Base-by-base conservation (phyloP, 2,888 invertebrate species). In the Diploptera punctata region DNA sequence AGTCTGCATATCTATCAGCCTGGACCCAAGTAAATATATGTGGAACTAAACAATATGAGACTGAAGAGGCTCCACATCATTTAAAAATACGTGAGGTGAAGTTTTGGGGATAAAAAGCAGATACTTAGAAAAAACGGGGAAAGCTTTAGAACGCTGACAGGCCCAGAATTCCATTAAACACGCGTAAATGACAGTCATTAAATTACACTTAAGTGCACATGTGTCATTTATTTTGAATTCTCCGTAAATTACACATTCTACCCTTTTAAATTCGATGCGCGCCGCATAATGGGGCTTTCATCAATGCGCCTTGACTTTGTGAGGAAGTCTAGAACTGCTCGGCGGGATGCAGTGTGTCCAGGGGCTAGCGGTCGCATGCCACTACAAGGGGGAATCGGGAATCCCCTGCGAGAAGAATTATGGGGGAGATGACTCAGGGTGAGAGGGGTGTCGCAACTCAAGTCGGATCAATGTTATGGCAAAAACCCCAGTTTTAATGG, bases 371-470 rank as follows among this genome's bases (percentile, higher is more conserved):
- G n/a, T 29, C 57, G n/a, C 31, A 52, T 52, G 29, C 57, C 24
- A 24, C 29, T 7, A 57, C 31, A 29, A n/a, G 57, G 57, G 57
- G 57, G 26, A 52, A 9, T 3, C 24, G 57, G 29, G 29, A 29
- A 16, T 29, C 29, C 29, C 57, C 57, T 19, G 21, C 44, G 21
- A 33, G 47, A 18, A 33, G 47, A 65, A 65, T 65, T 65, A 65
- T 65, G 65, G 47, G 65, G 47, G 44, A 65, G 65, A 65, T 65
- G 65, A 65, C 44, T 65, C 65, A 65, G 65, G 44, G 47, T 29
- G 65, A 57, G 29, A 57, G 57, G 57, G 57, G 57, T 29, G 57
- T 24, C 31, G 29, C 29, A 57, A 57, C 57, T 4, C 21, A 29
- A n/a, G n/a, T 57, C 24, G 26, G 57, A 57, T 57, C 57, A 57